Evolutionary conservation across 2,888 invertebrate genomes (phyloP).

Genomic region (Tenthredo amoena): DNA sequence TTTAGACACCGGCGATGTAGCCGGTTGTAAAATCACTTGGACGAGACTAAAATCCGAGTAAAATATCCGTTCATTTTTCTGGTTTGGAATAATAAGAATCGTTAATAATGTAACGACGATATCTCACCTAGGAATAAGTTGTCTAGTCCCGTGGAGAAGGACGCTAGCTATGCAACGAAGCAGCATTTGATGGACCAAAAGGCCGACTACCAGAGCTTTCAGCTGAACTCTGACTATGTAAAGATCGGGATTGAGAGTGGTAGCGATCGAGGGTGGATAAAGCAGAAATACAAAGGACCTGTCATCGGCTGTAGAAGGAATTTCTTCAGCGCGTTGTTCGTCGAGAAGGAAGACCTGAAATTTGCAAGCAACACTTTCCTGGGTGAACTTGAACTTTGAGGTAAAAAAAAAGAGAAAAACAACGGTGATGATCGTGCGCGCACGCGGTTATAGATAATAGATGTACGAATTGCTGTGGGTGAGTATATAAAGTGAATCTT

Average conservation of each 20-base stretch:
- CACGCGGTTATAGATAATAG: slow-evolving; percentile 15
- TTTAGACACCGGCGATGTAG: slow-evolving; percentile 61
- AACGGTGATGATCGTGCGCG: slow-evolving; percentile 26
- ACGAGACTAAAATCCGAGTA: slow-evolving; percentile 72
- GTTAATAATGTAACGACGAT: not conserved
- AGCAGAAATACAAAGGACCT: slow-evolving; percentile 93
- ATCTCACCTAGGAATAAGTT: slow-evolving; percentile 82
- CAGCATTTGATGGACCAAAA: slow-evolving; percentile 95
- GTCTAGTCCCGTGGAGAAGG: slow-evolving; percentile 87
- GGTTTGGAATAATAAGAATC: not conserved
- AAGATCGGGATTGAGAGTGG: slow-evolving; percentile 87
- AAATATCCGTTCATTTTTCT: not conserved
- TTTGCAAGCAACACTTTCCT: slow-evolving; percentile 19
- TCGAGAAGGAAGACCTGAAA: slow-evolving; percentile 82
- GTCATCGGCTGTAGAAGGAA: slow-evolving; percentile 82
- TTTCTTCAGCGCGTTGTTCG: slow-evolving; percentile 79
- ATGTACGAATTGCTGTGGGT: slow-evolving; percentile 15
- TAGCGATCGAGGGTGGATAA: slow-evolving; percentile 87
- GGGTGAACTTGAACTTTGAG: not conserved
- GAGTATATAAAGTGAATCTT: slow-evolving; percentile 6
- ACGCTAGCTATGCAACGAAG: slow-evolving; percentile 94
- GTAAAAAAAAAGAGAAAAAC: not conserved
- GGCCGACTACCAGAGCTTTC: slow-evolving; percentile 91
- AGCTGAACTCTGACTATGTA: slow-evolving; percentile 93
- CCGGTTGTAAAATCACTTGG: slow-evolving; percentile 75